Percentiles rank a stretch among this genome's conserved stretches.
Conservation (phyloP, 2,888 invertebrate genomes). For the Microctonus brassicae region DNA sequence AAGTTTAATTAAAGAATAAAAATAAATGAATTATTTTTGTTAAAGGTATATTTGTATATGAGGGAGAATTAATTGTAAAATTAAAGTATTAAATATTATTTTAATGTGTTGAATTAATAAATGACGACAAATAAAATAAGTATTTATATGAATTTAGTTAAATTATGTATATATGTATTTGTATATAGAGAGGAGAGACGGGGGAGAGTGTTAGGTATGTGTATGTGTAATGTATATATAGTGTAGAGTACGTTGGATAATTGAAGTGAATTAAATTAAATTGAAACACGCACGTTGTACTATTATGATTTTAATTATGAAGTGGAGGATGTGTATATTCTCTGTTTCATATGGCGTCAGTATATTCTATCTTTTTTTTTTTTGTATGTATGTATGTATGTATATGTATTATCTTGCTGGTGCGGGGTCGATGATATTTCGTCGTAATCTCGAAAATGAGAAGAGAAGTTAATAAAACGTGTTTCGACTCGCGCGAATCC, state of each 20-base stretch:
- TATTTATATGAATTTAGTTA: neutral
- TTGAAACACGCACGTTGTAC: conserved; percentile 1
- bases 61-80: neutral
- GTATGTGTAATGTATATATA: neutral
- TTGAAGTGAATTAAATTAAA: conserved; percentile 1
- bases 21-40: neutral
- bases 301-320: conserved; percentile 3
- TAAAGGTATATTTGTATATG: neutral
- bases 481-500: conserved; percentile 54
- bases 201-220: neutral
- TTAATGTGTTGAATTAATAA: neutral
- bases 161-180: neutral
- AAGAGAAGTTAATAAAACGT: conserved; percentile 55
- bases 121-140: neutral
- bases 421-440: conserved; percentile 12
- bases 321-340: neutral
- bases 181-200: neutral
- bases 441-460: conserved; percentile 27
- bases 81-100: neutral
- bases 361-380: neutral
- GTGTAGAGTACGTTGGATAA: neutral
- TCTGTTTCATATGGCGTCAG: neutral
- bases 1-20: neutral
- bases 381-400: neutral
- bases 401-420: neutral